A percentile compares a stretch with the other conserved stretches of the same genome.
These are phyloP conservation scores for Drosophila acutilabella DNA, from an alignment of 2,888 invertebrate species.

Conservation along the genomic window DNA sequence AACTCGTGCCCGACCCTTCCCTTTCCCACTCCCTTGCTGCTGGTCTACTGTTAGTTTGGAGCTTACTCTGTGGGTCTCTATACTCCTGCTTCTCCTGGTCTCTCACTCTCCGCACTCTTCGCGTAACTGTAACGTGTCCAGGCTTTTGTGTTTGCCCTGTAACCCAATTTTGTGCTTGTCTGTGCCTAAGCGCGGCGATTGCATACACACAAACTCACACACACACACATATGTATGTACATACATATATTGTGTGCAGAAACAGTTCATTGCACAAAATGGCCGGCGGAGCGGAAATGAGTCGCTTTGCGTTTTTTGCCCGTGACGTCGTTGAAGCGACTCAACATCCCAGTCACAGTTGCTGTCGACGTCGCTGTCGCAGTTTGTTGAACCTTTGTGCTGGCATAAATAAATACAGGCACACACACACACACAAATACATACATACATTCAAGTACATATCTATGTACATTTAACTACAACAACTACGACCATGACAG, in stretches of 20 bases:
- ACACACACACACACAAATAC: conserved; percentile 7
- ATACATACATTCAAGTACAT: conserved; percentile 17
- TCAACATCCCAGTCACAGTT: conserved; percentile 18
- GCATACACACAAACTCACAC: conserved; percentile 20
- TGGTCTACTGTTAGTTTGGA: conserved; percentile 20
- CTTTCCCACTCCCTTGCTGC: neutral
- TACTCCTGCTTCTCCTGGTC: neutral
- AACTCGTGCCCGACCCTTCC: conserved; percentile 5
- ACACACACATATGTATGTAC: neutral
- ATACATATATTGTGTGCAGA: conserved; percentile 15
- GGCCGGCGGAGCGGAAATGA: conserved; percentile 59
- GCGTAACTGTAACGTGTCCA: conserved; percentile 23
- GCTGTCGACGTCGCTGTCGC: conserved; percentile 42
- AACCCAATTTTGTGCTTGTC: conserved; percentile 65
- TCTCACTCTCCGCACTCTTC: too few relatives aligned
- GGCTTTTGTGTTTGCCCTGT: conserved; percentile 63
- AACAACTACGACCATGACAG: conserved; percentile 16
- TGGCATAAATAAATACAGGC: conserved; percentile 51
- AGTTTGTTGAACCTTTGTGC: conserved; percentile 73
- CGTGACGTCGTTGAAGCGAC: conserved; percentile 48
- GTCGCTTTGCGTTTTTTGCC: conserved; percentile 51
- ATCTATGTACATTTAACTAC: conserved; percentile 24
- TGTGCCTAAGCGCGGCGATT: conserved; percentile 31
- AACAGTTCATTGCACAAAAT: conserved; percentile 58
- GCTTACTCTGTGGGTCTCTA: conserved; percentile 34